Evolutionary conservation across 2,888 invertebrate genomes (phyloP), one percentile per base, ranked within the genome.

Genomic region (Macrosiphum euphorbiae): DNA sequence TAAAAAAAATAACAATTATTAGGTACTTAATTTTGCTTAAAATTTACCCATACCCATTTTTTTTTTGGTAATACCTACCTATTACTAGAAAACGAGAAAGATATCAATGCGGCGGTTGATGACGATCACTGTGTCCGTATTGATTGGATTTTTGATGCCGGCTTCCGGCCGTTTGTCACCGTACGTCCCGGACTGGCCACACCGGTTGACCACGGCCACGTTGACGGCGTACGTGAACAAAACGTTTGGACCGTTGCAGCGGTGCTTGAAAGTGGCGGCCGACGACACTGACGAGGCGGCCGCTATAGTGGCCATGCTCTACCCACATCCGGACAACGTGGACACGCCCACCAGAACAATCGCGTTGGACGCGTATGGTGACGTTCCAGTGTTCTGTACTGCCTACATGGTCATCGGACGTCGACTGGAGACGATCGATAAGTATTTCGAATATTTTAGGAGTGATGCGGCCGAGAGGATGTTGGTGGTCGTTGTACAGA

Each of bases 181-280:
- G 8, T 35, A 47, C 47, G 41, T 28, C 1, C 67, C n/a, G 44
- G 44, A 47, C 44, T 11, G 88, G 44, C 52, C 88, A 44, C 78
- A 88, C 50, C 47, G 20, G 20, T 44, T 94, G 85, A 94, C 90
- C 44, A n/a, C 61, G 11, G 20, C 44, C 41, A 8, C 50, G 67
- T 52, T 94, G 24, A 7, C 61, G 7, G 52, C 86, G 16, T 94
- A 94, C 52, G 90, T 87, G 50, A 52, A 86, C 52, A 90, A 94
- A 41, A 94, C 94, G 52, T 94, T 94, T n/a, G 94, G 94, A 11
- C 90, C 86, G 20, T 50, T 44, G n/a, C 86, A 67, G 16, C 90
- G 61, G 47, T 94, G 94, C 24, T 28, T 94, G 52, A 85, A 61
- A 61, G 86, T 94, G 24, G 41, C 35, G 1, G 11, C 50, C 41